These are phyloP conservation scores for Yponomeuta plumbellus DNA, from an alignment of 2,888 invertebrate species.

Conservation along the genomic window DNA sequence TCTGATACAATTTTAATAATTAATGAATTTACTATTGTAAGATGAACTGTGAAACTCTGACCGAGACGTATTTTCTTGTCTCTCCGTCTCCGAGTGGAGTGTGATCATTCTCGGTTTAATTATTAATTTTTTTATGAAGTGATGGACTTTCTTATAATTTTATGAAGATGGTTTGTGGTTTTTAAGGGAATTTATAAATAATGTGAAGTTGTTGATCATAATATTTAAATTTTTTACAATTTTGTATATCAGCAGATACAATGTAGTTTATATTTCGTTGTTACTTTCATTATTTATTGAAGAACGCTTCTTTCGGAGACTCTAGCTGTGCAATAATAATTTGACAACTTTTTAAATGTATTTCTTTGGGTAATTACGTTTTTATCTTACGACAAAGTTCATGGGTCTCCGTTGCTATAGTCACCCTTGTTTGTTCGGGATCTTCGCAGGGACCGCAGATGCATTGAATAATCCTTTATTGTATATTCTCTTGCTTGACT, in stretches of 20 bases:
- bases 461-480: neutral
- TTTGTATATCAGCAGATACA: constrained; percentile 28
- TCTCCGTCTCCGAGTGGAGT: neutral
- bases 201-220: constrained; percentile 27
- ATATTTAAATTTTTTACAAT: constrained; percentile 28
- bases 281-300: constrained; percentile 17
- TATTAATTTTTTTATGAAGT: neutral
- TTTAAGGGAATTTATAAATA: constrained; percentile 24
- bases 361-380: constrained; percentile 26
- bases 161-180: constrained; percentile 17
- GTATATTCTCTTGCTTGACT: constrained; percentile 18
- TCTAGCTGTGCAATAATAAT: neutral
- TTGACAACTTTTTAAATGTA: constrained; percentile 31
- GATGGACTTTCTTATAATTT: constrained; percentile 14
- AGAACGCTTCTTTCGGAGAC: neutral
- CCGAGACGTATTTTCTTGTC: neutral
- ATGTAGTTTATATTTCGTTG: constrained; percentile 22
- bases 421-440: neutral
- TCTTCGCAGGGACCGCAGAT: neutral
- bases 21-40: neutral
- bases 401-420: neutral
- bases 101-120: neutral
- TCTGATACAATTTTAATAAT: neutral
- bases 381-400: neutral
- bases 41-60: neutral